A percentile compares a stretch with the other conserved stretches of the same genome.
phyloP scores from a whole-genome alignment of 2,797 vertebrate species.

The Muscicapa comitata region DNA sequence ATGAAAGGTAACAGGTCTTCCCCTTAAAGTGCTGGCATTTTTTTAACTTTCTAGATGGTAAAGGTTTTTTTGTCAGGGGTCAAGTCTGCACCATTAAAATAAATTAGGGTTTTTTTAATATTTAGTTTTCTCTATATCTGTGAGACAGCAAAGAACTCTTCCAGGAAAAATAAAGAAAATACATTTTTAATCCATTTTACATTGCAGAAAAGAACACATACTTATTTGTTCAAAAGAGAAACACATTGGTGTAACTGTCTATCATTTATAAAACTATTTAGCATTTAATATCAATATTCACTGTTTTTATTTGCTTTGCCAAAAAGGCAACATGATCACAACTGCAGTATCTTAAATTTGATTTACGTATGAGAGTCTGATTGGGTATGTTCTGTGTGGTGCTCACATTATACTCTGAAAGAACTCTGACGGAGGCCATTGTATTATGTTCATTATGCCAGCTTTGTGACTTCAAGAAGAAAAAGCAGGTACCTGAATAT shows the following conservation, averaged over 20 bases:
- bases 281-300: not conserved
- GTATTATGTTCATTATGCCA: conserved; percentile 41
- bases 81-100: not conserved
- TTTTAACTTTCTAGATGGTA: not conserved
- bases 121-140: not conserved
- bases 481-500: conserved; percentile 61
- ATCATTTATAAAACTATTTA: not conserved
- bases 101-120: not conserved
- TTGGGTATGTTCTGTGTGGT: conserved; percentile 14
- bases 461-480: conserved; percentile 61
- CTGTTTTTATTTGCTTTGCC: conserved; percentile 37
- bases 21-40: not conserved
- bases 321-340: conserved; percentile 8
- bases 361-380: conserved; percentile 25
- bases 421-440: conserved; percentile 33
- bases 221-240: not conserved
- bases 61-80: not conserved
- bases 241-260: not conserved
- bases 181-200: not conserved
- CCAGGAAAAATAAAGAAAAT: not conserved
- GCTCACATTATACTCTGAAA: conserved; percentile 40
- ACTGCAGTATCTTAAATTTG: conserved; percentile 44
- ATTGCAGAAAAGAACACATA: not conserved
- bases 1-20: not conserved
- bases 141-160: not conserved